A percentile compares a stretch with the other conserved stretches of the same genome.
These are phyloP conservation scores for Calidris pugnax DNA, from an alignment of 2,113 vertebrate genomes.

Conservation along the genomic window DNA sequence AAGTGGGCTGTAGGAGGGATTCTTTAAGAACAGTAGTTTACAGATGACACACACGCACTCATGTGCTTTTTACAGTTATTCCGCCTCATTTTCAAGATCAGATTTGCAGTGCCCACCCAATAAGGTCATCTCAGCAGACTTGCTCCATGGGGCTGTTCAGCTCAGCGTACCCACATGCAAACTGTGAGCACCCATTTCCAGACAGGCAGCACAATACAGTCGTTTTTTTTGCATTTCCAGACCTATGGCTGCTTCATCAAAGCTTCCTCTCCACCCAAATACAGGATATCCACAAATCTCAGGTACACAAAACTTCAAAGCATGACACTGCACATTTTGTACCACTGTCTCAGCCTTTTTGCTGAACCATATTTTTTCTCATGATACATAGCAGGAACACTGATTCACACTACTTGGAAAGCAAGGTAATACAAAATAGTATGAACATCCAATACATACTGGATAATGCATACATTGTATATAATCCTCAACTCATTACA, in stretches of 20 bases:
- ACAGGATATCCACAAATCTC: not conserved
- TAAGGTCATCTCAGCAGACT: not conserved
- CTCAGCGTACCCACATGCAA: not conserved
- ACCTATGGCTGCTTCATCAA: not conserved
- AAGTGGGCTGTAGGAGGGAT: not conserved
- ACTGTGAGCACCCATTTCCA: not conserved
- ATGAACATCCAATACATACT: not conserved
- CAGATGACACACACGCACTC: not conserved
- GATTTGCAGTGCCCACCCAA: not conserved
- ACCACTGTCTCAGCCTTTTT: not conserved
- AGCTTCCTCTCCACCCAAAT: not conserved
- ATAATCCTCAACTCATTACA: not conserved
- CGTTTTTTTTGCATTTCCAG: not conserved
- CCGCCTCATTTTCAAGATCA: not conserved
- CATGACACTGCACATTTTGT: not conserved
- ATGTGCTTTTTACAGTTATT: not conserved
- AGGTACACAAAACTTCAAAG: not conserved
- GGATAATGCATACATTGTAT: not conserved
- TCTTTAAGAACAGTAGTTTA: not conserved
- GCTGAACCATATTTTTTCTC: not conserved
- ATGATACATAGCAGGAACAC: not conserved
- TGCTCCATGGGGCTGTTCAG: not conserved
- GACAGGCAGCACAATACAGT: not conserved
- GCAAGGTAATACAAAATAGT: not conserved
- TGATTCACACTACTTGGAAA: not conserved